These are phyloP conservation scores for Phymatocera aterrima DNA, from an alignment of 2,888 invertebrate genomes.

Conservation along the genomic window DNA sequence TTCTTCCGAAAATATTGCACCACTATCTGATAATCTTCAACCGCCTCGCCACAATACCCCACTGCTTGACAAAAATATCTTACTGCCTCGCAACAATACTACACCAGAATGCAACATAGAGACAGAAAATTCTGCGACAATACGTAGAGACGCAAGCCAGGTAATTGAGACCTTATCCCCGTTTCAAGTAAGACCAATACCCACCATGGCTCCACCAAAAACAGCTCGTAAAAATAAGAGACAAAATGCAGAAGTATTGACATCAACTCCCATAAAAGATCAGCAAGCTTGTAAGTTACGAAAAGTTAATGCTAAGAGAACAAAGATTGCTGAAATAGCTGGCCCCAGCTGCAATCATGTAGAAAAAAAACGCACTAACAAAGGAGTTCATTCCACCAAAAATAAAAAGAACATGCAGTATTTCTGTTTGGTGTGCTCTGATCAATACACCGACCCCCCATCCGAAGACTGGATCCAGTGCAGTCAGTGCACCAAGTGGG, in stretches of 20 bases:
- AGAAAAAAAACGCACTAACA: background rate
- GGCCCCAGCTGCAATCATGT: background rate
- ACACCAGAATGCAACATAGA: background rate
- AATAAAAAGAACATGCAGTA: background rate
- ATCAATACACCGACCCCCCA: background rate
- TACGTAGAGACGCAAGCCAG: too few species aligned
- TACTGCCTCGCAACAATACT: background rate
- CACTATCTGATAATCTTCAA: too few species aligned
- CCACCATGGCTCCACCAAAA: conserved; percentile 30
- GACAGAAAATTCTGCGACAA: too few species aligned
- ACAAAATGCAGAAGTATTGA: conserved; percentile 41
- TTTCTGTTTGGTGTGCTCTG: background rate
- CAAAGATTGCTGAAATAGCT: too few species aligned
- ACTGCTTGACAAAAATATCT: background rate
- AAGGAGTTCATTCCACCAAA: background rate
- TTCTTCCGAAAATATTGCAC: too few species aligned
- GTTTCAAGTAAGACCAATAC: background rate
- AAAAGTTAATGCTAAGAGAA: too few species aligned
- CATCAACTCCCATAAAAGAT: conserved; percentile 36
- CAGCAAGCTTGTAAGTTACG: background rate
- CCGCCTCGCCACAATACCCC: background rate
- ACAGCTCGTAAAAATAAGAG: conserved; percentile 39
- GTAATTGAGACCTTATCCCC: too few species aligned
- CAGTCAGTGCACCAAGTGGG: background rate
- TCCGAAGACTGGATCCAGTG: conserved; percentile 5